phyloP scores from a whole-genome alignment of 2,888 invertebrate species.

The Phanerotoma sp. region DNA sequence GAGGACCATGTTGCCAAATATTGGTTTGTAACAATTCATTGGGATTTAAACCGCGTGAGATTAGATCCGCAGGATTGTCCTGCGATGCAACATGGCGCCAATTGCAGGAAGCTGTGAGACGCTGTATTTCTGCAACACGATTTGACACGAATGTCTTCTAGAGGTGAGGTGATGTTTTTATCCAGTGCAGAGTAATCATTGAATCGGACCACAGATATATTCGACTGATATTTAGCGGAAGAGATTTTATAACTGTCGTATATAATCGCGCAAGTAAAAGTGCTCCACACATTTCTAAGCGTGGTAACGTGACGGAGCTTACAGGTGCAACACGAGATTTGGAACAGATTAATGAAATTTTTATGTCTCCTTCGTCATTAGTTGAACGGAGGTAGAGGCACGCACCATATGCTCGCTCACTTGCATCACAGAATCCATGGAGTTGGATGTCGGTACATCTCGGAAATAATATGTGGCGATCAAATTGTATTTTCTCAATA shows the following conservation, averaged over 20 bases:
- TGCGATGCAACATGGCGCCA: slow-evolving; percentile 28
- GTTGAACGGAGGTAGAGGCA: slow-evolving; percentile 29
- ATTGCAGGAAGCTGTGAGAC: background rate
- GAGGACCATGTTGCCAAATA: slow-evolving; percentile 25
- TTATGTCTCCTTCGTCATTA: slow-evolving; percentile 32
- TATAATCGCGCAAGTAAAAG: slow-evolving; percentile 6
- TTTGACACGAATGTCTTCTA: slow-evolving; percentile 26
- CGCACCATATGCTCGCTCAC: slow-evolving; percentile 35
- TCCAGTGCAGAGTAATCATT: slow-evolving; percentile 25
- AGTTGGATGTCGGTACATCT: slow-evolving; percentile 10
- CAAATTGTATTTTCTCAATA: slow-evolving; percentile 22
- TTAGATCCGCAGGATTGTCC: slow-evolving; percentile 34
- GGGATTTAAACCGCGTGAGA: slow-evolving; percentile 30
- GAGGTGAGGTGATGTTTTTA: slow-evolving; percentile 17
- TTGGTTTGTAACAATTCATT: slow-evolving; percentile 15
- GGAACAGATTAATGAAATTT: slow-evolving; percentile 25
- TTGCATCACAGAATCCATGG: slow-evolving; percentile 38
- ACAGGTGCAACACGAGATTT: slow-evolving; percentile 24
- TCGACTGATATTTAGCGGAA: background rate
- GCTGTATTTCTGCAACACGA: slow-evolving; percentile 25
- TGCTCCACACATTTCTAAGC: slow-evolving; percentile 15
- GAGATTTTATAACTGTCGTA: background rate
- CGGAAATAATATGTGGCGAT: slow-evolving; percentile 16
- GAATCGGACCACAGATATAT: slow-evolving; percentile 18
- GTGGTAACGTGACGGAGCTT: slow-evolving; percentile 24